phyloP scores from a whole-genome alignment of 2,888 invertebrate species.

The Acleris cristana region DNA sequence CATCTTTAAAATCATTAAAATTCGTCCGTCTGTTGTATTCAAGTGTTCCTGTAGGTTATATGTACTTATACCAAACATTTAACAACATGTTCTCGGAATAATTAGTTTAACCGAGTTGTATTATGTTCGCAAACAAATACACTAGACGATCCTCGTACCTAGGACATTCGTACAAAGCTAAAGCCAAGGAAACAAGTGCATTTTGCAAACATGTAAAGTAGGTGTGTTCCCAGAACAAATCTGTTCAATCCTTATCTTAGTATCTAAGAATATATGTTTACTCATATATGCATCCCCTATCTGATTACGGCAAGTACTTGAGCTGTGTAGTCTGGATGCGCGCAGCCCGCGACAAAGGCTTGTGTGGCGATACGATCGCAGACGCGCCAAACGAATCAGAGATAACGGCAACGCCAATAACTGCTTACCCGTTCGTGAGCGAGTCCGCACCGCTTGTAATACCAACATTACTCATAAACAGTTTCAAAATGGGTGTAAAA shows the following conservation, averaged over 20 bases:
- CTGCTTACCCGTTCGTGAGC: constrained; percentile 8
- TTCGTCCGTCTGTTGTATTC: too few species aligned
- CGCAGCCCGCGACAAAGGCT: constrained; percentile 19
- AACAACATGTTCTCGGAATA: too few species aligned
- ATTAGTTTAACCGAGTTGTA: too few species aligned
- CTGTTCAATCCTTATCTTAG: background rate
- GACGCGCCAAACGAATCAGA: constrained; percentile 18
- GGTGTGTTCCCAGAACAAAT: background rate
- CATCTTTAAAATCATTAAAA: too few species aligned
- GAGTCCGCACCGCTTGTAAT: background rate
- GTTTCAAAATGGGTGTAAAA: constrained; percentile 56
- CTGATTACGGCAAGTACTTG: constrained; percentile 9
- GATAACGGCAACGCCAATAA: constrained; percentile 25
- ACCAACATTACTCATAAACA: background rate
- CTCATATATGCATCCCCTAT: background rate
- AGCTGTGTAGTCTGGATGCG: constrained; percentile 7
- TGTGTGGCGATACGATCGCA: constrained; percentile 2
- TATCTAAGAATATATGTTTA: background rate
- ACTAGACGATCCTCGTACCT: too few species aligned
- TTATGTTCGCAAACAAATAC: too few species aligned
- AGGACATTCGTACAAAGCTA: too few species aligned
- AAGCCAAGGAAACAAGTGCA: too few species aligned
- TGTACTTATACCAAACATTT: too few species aligned
- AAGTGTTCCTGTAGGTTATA: too few species aligned
- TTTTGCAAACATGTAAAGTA: too few species aligned